phyloP scores from a whole-genome alignment of 2,888 invertebrate genomes.

The Melanophora roralis region DNA sequence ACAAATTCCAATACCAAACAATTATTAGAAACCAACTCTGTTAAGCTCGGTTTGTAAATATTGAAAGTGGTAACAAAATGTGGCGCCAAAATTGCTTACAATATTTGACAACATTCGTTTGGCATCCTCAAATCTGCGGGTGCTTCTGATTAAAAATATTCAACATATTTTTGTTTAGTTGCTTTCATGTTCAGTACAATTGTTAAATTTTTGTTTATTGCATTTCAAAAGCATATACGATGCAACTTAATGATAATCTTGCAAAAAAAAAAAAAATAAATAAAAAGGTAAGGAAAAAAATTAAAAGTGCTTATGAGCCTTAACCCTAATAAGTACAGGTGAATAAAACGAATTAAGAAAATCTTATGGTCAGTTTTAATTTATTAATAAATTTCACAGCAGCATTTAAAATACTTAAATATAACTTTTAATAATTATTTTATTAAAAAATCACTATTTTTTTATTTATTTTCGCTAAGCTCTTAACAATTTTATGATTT shows the following conservation, averaged over 20 bases:
- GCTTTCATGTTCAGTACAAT: constrained; percentile 24
- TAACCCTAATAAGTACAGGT: constrained; percentile 29
- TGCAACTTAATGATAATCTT: constrained; percentile 44
- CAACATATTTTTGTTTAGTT: constrained; percentile 20
- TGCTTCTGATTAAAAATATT: constrained; percentile 20
- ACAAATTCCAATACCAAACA: constrained; percentile 17
- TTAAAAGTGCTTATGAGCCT: constrained; percentile 1
- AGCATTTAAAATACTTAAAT: too few relatives aligned
- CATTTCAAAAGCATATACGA: constrained; percentile 28
- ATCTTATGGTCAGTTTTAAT: neutral
- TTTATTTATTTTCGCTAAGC: too few relatives aligned
- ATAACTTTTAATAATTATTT: neutral
- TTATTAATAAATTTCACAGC: too few relatives aligned
- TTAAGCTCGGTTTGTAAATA: constrained; percentile 22
- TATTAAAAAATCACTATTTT: too few relatives aligned
- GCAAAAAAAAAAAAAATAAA: neutral
- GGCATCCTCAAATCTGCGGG: constrained; percentile 37
- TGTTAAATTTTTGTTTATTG: constrained; percentile 23
- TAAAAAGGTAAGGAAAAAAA: neutral
- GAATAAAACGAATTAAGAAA: neutral
- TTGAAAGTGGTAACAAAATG: constrained; percentile 32
- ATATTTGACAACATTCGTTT: constrained; percentile 43
- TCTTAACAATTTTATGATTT: too few relatives aligned
- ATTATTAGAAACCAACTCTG: constrained; percentile 19
- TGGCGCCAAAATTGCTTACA: constrained; percentile 51